Conservation (phyloP, 2,113 vertebrate genomes). For the Oncorhynchus tshawytscha region DNA sequence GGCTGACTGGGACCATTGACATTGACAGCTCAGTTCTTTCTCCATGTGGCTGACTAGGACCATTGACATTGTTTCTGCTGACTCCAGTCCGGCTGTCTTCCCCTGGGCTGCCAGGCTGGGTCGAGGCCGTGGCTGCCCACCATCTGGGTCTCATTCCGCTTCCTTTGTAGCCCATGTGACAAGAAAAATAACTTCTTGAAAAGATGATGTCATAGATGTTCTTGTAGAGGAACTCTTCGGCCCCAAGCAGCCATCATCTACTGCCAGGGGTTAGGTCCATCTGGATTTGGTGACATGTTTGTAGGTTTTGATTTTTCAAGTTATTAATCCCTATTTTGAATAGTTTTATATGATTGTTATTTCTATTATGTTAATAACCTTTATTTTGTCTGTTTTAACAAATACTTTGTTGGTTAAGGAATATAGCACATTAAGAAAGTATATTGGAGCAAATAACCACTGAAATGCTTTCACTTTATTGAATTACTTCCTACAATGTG, state of each 20-base stretch:
- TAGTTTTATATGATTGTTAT: too few relatives aligned
- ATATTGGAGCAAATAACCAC: too few relatives aligned
- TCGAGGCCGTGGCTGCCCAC: constrained; percentile 29
- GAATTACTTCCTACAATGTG: too few relatives aligned
- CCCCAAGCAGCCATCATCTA: neutral
- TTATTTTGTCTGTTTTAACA: too few relatives aligned
- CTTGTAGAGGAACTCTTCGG: constrained; percentile 29
- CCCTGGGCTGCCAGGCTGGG: constrained; percentile 49
- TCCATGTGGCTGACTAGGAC: constrained; percentile 19
- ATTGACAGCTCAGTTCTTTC: neutral
- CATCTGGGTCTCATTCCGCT: constrained; percentile 69
- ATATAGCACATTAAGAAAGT: too few relatives aligned
- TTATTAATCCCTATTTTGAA: too few relatives aligned
- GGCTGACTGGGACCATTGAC: constrained; percentile 24
- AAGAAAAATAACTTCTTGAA: constrained; percentile 53
- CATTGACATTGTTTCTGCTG: constrained; percentile 31
- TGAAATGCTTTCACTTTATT: too few relatives aligned
- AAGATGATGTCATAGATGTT: constrained; percentile 62
- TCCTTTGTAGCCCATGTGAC: constrained; percentile 45
- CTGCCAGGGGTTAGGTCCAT: too few relatives aligned
- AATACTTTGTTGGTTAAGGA: too few relatives aligned
- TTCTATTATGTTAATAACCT: too few relatives aligned
- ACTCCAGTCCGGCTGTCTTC: constrained; percentile 24
- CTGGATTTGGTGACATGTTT: too few relatives aligned
- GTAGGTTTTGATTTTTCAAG: too few relatives aligned